Evolutionary conservation across 2,797 vertebrate genomes (phyloP), one percentile per base, ranked within the genome.

Genomic region (Austrolebias charrua): DNA sequence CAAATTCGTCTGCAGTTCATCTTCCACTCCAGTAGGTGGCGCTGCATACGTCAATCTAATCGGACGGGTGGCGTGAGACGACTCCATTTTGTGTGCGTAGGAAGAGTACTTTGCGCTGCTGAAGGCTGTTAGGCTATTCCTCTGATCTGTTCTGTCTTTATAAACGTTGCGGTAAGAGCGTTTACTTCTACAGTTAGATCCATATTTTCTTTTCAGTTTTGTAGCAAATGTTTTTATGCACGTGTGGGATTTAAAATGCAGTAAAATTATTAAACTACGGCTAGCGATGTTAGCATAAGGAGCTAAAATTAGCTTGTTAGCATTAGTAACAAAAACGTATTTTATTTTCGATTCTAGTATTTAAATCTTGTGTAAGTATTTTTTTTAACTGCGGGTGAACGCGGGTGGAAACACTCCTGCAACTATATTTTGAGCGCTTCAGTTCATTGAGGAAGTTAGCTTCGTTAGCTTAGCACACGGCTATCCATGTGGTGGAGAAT

Each of bases 101-200:
- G 24, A 24, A 24, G 24, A 2, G 24, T 24, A 24, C 24, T 24
- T 24, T 24, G 24, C 1, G 24, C 24, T 24, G 24, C 1, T 3
- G n/a, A n/a, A n/a, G n/a, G n/a, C n/a, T n/a, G n/a, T n/a, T n/a
- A n/a, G 24, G 24, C 3, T 24, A 24, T 24, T 24, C 24, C 3
- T 24, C 24, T 24, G 24, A 24, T 42, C 19, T 15, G 13, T 16
- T 20, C 14, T 9, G 19, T 43, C 9, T 35, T 28, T 14, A 2
- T 16, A 11, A 58, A 48, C 15, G 18, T 4, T 47, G 29, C 14
- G 60, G 68, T 63, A 70, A 63, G 60, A 20, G 4, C 15, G 15
- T 28, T 18, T 14, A 18, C 43, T 43, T 55, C 12, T n/a, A n/a
- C 5, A 18, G 2, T 18, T 18, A 18, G 16, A 28, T 2, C 3